Evolutionary conservation across 2,797 vertebrate genomes (phyloP).

Genomic region (Vipera latastei): DNA sequence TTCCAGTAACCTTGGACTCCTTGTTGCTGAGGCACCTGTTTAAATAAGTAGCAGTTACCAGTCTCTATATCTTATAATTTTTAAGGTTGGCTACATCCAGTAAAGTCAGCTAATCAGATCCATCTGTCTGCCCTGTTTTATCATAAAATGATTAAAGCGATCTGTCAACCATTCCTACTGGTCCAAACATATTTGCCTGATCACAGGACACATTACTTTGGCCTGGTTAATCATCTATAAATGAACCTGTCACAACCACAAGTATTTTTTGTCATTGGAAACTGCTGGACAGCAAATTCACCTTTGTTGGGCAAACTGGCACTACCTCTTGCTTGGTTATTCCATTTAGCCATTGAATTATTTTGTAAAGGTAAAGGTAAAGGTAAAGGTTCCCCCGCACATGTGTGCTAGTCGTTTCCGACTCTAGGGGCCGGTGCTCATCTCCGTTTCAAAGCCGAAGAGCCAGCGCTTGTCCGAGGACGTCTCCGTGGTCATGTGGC

Average conservation of each 20-base stretch:
- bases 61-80: slow-evolving; percentile 6
- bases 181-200: neutral
- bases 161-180: neutral
- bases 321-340: neutral
- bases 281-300: neutral
- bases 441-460: no score
- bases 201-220: neutral
- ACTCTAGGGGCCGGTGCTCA: no score
- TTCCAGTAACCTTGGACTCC: slow-evolving; percentile 91
- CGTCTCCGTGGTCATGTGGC: no score
- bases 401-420: no score
- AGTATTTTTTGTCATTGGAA: neutral
- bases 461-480: no score
- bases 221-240: neutral
- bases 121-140: neutral
- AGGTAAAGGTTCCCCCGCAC: no score
- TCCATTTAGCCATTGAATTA: neutral
- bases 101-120: neutral
- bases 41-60: slow-evolving; percentile 41
- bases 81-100: neutral
- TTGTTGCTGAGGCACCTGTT: slow-evolving; percentile 83
- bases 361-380: neutral
- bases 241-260: neutral
- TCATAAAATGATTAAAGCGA: neutral
- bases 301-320: neutral